phyloP scores from a whole-genome alignment of 2,888 invertebrate genomes.

The Meiosimyza platycephala region DNA sequence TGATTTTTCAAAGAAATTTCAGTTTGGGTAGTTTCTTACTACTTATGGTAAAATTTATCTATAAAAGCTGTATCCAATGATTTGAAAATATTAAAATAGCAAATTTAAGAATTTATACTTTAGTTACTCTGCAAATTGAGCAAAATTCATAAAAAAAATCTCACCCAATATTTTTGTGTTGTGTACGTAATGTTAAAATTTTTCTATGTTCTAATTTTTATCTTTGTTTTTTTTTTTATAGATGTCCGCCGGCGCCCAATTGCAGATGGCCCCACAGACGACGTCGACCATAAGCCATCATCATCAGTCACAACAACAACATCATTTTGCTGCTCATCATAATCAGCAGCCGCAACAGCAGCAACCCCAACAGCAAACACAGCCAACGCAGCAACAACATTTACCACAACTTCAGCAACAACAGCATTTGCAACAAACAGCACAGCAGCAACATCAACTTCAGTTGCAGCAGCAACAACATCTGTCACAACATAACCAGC shows the following conservation, averaged over 20 bases:
- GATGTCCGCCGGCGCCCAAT: constrained; percentile 97
- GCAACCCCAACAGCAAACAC: constrained; percentile 44
- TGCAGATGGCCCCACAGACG: constrained; percentile 97
- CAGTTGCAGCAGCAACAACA: constrained; percentile 50
- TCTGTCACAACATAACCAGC: constrained; percentile 45
- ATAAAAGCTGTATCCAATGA: too few relatives aligned
- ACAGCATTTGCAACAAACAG: constrained; percentile 44
- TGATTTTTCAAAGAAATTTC: too few relatives aligned
- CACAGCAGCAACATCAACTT: constrained; percentile 40
- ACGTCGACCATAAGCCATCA: constrained; percentile 70
- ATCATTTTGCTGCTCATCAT: constrained; percentile 53
- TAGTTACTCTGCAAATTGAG: too few relatives aligned
- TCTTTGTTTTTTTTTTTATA: constrained; percentile 64
- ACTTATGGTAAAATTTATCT: too few relatives aligned
- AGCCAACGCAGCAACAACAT: constrained; percentile 45
- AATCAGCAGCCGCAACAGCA: constrained; percentile 58
- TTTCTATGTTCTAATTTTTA: constrained; percentile 18
- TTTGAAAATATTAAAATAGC: too few relatives aligned
- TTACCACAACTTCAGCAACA: constrained; percentile 45
- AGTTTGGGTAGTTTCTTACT: too few relatives aligned
- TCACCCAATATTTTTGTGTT: too few relatives aligned
- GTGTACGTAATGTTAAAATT: neutral
- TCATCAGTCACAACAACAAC: constrained; percentile 62
- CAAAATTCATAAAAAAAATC: too few relatives aligned
- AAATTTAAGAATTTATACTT: too few relatives aligned